Base-by-base conservation (phyloP, 2,113 vertebrate species). In the Apistogramma diplotaenia region DNA sequence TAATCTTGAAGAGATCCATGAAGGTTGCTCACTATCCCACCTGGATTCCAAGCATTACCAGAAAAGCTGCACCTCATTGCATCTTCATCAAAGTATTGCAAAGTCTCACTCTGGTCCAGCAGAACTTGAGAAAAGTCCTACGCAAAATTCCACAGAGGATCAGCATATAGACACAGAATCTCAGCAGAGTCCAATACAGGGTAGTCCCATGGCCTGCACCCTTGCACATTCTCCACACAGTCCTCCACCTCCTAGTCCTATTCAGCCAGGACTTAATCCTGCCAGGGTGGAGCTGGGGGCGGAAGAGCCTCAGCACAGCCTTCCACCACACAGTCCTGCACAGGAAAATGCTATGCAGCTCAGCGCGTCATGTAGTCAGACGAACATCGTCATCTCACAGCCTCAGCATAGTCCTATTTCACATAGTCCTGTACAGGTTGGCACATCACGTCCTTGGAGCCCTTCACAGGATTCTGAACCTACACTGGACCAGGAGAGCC, bases 401-500 rank as follows among this genome's bases (percentile, higher is more conserved):
- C 21, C n/a, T 71, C 76, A 57, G 6, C 70, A 65, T 9, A 61
- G 51, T 77, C 57, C 65, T n/a, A 18, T 3, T 0, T 33, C 72
- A 40, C n/a, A 33, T 11, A 75, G 81, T 73, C 84, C 85, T 75
- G 9, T 31, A 60, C 61, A 76, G 18, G 49, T 5, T 1, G 25
- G 15, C 72, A 37, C 51, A 51, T 78, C 74, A 23, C 12, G 21
- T 27, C 23, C 53, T 29, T 46, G 46, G 40, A 81, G 61, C 75
- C 61, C 83, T n/a, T 35, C 23, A 43, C 27, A 65, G 37, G 19
- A 79, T 29, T 37, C 43, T 83, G 55, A 82, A 72, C 33, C 40
- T 73, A 87, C 89, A 79, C 87, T 91, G 84, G 87, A 91, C 62
- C 76, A 84, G 43, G 72, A 82, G 54, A 80, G n/a, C 49, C 37